Evolutionary conservation across 2,113 vertebrate genomes (phyloP).

Genomic region (Zootoca vivipara): DNA sequence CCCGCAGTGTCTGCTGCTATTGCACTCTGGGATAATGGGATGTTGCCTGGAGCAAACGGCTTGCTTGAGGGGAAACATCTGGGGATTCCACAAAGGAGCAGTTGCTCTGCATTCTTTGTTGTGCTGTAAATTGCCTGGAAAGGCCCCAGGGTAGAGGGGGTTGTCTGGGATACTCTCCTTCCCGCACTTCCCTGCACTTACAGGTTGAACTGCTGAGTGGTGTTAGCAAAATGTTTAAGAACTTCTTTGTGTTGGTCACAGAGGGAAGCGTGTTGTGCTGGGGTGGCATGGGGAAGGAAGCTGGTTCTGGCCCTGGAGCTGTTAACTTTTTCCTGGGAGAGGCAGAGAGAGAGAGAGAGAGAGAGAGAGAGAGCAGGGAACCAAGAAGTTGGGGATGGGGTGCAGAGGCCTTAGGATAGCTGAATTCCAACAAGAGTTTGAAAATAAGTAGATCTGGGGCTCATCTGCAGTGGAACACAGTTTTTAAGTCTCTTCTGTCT

Average conservation of each 20-base stretch:
- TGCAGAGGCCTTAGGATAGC: no score
- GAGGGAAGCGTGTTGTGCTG: neutral
- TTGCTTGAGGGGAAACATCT: constrained; percentile 9
- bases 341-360: neutral
- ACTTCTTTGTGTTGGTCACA: neutral
- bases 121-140: neutral
- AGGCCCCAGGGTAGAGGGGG: neutral
- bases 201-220: neutral
- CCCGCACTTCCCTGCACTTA: no score
- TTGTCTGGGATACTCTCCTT: neutral
- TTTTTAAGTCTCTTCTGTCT: neutral
- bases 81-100: neutral
- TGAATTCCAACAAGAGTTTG: neutral
- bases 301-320: neutral
- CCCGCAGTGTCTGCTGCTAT: neutral
- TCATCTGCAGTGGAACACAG: neutral
- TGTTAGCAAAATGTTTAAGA: neutral
- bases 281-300: no score
- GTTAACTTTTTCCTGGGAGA: neutral
- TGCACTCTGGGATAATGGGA: neutral
- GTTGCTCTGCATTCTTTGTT: neutral
- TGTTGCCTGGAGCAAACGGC: neutral
- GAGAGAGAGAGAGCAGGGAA: neutral
- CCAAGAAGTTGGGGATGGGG: no score
- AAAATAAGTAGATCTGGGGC: no score